Conservation (phyloP, 2,113 vertebrate species). For the Salvelinus alpinus region DNA sequence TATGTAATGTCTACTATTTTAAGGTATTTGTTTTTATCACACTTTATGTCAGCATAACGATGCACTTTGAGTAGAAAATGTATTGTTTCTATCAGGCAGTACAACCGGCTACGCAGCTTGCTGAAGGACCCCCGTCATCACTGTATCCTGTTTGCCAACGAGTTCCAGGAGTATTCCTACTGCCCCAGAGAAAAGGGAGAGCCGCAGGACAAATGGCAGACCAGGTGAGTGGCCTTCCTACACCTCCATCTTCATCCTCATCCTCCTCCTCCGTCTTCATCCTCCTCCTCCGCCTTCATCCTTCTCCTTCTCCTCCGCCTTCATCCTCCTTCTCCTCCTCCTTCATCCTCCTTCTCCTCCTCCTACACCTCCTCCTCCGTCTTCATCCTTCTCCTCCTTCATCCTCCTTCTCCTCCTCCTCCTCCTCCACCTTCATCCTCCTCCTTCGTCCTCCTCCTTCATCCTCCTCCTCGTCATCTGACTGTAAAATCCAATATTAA, state of each 20-base stretch:
- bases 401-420: no score
- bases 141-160: slow-evolving; percentile 89
- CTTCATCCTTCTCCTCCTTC: no score
- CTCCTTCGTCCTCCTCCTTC: no score
- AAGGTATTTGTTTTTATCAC: background rate
- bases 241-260: no score
- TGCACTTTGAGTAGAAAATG: background rate
- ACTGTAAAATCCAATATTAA: no score
- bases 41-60: background rate
- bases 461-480: no score
- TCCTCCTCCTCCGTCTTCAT: background rate
- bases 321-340: no score
- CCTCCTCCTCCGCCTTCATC: background rate
- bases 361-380: no score
- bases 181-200: slow-evolving; percentile 85
- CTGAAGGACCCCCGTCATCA: slow-evolving; percentile 87
- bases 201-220: slow-evolving; percentile 88
- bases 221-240: slow-evolving; percentile 66
- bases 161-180: slow-evolving; percentile 87
- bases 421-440: no score
- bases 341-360: no score
- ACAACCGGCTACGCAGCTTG: slow-evolving; percentile 84
- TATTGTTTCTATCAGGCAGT: slow-evolving; percentile 72
- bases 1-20: background rate
- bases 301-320: no score